Evolutionary conservation across 1,140 invertebrate species (phyloP).

Genomic region (Zaprionus camerounensis): DNA sequence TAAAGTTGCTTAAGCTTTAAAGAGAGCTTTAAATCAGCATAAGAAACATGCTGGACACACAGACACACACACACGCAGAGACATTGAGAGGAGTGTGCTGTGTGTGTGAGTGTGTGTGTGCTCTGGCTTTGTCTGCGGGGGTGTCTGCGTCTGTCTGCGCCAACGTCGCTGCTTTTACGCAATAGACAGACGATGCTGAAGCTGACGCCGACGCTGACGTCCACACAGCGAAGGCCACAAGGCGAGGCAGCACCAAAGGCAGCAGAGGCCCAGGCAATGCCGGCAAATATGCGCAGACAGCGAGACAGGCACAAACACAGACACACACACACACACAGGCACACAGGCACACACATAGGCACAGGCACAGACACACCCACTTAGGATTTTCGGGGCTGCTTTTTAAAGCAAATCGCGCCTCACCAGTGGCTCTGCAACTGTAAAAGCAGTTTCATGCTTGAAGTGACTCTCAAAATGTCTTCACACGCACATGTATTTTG

Average conservation of each 20-base stretch:
- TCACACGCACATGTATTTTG: background rate
- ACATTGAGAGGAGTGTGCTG: background rate
- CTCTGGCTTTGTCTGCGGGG: conserved; percentile 58
- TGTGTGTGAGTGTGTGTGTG: conserved; percentile 16
- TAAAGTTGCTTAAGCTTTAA: conserved; percentile 53
- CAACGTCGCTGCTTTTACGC: conserved; percentile 64
- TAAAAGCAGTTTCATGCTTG: conserved; percentile 16
- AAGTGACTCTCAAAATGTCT: conserved; percentile 25
- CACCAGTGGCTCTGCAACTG: conserved; percentile 29
- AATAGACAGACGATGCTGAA: conserved; percentile 61
- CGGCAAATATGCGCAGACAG: conserved; percentile 50
- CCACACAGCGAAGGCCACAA: conserved; percentile 47
- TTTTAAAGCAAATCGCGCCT: background rate
- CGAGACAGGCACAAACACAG: conserved; percentile 33
- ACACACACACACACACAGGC: background rate
- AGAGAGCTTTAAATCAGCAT: conserved; percentile 40
- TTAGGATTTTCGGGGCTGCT: background rate
- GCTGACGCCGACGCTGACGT: conserved; percentile 26
- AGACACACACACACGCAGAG: conserved; percentile 1
- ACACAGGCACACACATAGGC: background rate
- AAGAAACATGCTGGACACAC: background rate
- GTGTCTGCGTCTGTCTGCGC: conserved; percentile 50
- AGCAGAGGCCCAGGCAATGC: conserved; percentile 20
- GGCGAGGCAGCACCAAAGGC: conserved; percentile 12
- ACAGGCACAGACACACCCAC: background rate